Base-by-base conservation (phyloP, 2,797 vertebrate genomes). In the Kryptopterus vitreolus region DNA sequence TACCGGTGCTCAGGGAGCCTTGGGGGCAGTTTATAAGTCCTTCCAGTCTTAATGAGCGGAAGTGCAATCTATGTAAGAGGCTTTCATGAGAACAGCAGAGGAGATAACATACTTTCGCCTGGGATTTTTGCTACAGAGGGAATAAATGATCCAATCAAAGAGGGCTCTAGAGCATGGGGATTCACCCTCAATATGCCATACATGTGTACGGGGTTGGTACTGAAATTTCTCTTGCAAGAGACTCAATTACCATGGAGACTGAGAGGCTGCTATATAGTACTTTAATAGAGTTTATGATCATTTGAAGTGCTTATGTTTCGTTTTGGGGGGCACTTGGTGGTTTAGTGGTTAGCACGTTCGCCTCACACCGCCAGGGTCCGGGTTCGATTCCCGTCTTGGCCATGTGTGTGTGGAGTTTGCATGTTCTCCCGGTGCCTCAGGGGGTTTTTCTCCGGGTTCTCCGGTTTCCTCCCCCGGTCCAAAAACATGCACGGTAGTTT, bases 1-100 rank as follows among this genome's bases (percentile, higher is more conserved):
- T 65, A 82, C 81, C 78, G 65, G 79, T 69, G 58, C 79, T 81
- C 50, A 72, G 48, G 68, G 81, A 83, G 83, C 79, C 78, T 81
- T 61, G 73, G 61, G 84, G 66, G 24, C 43, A 69, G 76, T 81
- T 81, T 71, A 38, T 74, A 76, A 74, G 62, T 72, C 63, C 53
- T 75, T 83, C 79, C 76, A 77, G 68, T 61, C 76, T 57, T 80
- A 84, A 86, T 82, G 79, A 73, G 83, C 62, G 81, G 66, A 63
- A 76, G 77, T 86, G 87, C 83, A 88, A 90, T 88, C 85, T 82
- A 87, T 81, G 78, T 81, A n/a, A 82, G 84, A 87, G 82, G 82
- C 81, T 76, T 69, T 59, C 78, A 74, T 81, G 77, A 68, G 73
- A 69, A 52, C 46, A 22, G 68, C 83, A 65, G 76, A 68, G n/a